Percentiles rank a stretch among this genome's conserved stretches.
Conservation (phyloP, 2,888 invertebrate genomes). For the Pinctada fucata region DNA sequence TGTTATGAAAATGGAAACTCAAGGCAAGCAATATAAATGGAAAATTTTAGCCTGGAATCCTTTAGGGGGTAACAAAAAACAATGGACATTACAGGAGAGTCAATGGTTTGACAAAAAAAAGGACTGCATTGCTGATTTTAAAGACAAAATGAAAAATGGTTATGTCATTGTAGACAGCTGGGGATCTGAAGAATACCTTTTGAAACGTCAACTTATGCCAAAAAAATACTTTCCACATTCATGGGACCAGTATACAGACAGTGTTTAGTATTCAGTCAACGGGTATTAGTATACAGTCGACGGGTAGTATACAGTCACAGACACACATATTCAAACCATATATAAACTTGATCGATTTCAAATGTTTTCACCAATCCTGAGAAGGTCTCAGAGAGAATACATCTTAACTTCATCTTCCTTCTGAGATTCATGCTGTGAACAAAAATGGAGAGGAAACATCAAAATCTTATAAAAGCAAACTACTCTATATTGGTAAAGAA, state of each 20-base stretch:
- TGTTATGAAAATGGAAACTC: too few relatives aligned
- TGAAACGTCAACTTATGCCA: constrained; percentile 17
- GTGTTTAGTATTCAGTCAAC: too few relatives aligned
- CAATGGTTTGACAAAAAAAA: constrained; percentile 6
- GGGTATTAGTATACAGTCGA: too few relatives aligned
- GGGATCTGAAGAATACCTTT: constrained; percentile 11
- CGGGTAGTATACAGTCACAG: too few relatives aligned
- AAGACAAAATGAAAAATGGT: constrained; percentile 1
- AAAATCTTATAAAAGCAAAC: background rate
- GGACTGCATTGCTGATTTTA: constrained; percentile 5
- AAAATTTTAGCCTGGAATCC: constrained; percentile 9
- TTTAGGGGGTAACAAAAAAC: background rate
- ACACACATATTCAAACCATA: too few relatives aligned
- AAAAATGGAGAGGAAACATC: constrained; percentile 11
- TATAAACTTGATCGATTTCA: too few relatives aligned
- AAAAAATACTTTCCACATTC: constrained; percentile 9
- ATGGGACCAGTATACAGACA: too few relatives aligned
- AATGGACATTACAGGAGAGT: constrained; percentile 3
- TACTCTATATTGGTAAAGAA: constrained; percentile 1
- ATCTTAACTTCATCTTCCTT: too few relatives aligned
- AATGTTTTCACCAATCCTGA: too few relatives aligned
- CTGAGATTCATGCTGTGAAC: background rate
- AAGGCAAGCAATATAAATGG: constrained; percentile 1
- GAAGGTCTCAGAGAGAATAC: too few relatives aligned
- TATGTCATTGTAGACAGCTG: constrained; percentile 16